Evolutionary conservation across 2,888 invertebrate genomes (phyloP).

Genomic region (Eubasilissa splendida): DNA sequence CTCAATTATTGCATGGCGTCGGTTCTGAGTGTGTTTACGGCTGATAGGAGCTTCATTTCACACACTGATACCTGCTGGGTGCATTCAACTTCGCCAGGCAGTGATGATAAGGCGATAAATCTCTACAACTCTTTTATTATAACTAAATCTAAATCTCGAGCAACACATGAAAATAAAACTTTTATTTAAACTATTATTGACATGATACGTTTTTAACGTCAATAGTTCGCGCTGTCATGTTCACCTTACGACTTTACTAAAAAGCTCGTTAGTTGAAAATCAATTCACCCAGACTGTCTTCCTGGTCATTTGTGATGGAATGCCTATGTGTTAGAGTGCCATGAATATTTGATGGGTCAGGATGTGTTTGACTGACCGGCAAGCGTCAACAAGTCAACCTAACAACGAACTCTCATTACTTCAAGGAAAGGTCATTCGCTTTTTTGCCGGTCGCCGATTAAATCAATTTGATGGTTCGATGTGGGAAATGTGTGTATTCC

Average conservation of each 20-base stretch:
- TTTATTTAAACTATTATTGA: neutral
- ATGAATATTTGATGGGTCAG: neutral
- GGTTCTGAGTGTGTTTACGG: no score
- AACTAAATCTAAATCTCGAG: no score
- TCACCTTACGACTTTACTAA: neutral
- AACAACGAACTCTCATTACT: neutral
- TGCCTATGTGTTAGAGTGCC: neutral
- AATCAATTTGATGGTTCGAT: neutral
- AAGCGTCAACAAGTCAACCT: neutral
- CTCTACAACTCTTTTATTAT: no score
- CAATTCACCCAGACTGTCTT: constrained; percentile 16
- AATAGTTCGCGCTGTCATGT: neutral
- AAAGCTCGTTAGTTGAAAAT: constrained; percentile 31
- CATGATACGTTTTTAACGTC: constrained; percentile 14
- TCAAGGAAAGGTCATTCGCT: neutral
- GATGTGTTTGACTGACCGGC: neutral
- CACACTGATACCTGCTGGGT: no score
- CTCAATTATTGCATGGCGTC: no score
- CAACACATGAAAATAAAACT: no score
- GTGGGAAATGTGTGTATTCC: no score
- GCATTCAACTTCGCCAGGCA: no score
- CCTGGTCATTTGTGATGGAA: constrained; percentile 10
- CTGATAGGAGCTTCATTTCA: no score
- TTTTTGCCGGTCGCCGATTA: neutral
- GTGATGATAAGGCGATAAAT: no score